phyloP scores from a whole-genome alignment of 2,888 invertebrate species.

The Itoplectis maculator region DNA sequence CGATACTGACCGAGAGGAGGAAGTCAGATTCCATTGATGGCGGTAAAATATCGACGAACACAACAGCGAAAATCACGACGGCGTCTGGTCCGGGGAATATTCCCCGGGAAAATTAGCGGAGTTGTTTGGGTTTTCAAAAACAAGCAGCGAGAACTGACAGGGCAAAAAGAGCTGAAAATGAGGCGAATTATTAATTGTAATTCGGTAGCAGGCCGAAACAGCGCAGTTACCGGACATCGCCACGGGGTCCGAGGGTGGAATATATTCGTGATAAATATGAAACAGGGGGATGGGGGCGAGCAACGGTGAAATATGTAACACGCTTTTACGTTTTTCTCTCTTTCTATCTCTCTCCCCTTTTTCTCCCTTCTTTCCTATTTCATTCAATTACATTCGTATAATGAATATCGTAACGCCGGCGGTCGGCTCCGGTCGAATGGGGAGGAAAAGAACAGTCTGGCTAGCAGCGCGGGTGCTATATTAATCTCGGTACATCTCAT shows the following conservation, averaged over 20 bases:
- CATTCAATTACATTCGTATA: constrained; percentile 16
- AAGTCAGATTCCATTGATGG: not conserved
- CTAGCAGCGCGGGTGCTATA: not conserved
- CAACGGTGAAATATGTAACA: constrained; percentile 15
- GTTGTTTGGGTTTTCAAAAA: not conserved
- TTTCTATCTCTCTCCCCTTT: not conserved
- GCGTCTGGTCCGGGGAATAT: not conserved
- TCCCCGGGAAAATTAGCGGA: not conserved
- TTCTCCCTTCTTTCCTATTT: not conserved
- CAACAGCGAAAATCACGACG: not conserved
- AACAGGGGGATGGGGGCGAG: constrained; percentile 18
- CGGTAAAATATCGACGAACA: not conserved
- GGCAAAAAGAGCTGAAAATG: not conserved
- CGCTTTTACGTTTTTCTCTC: not conserved
- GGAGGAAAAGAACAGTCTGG: not conserved
- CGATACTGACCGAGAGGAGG: not conserved
- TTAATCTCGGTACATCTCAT: constrained; percentile 21
- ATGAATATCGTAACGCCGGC: constrained; percentile 22
- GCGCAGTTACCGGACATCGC: not conserved
- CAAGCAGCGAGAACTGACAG: not conserved
- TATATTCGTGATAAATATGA: constrained; percentile 38
- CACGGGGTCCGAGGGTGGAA: not conserved
- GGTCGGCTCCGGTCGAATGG: not conserved
- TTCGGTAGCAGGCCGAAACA: not conserved
- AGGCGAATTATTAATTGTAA: not conserved